Evolutionary conservation across 2,797 vertebrate genomes (phyloP).

Genomic region (Fistularia tabacaria): DNA sequence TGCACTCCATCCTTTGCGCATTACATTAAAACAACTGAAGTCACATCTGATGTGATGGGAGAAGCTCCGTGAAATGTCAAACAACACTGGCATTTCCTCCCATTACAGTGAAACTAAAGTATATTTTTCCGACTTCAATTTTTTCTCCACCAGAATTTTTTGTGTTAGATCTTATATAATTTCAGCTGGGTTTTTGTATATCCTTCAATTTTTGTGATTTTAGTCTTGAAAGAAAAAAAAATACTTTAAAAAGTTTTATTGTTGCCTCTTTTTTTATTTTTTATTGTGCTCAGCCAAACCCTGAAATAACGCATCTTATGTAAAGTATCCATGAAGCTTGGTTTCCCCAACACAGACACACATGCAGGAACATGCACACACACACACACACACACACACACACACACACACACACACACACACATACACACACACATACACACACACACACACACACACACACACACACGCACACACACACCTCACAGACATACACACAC

Average conservation of each 20-base stretch:
- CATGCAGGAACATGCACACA: not conserved
- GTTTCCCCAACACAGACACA: constrained; percentile 21
- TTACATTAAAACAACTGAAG: too few species aligned
- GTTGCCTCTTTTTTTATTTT: not conserved
- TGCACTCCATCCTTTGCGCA: constrained; percentile 32
- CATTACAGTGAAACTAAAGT: not conserved
- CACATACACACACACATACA: constrained; percentile 1
- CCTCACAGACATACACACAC: constrained; percentile 23
- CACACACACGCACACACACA: constrained; percentile 35
- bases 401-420: constrained; percentile 36
- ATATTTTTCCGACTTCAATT: too few species aligned
- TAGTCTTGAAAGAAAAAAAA: too few species aligned
- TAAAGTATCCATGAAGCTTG: too few species aligned
- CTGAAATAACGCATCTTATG: too few species aligned
- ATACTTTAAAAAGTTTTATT: too few species aligned
- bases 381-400: constrained; percentile 2
- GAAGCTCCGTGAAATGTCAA: not conserved
- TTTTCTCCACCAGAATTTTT: too few species aligned
- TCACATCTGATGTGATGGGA: too few species aligned
- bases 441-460: constrained; percentile 1
- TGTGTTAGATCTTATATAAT: too few species aligned
- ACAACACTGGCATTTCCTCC: not conserved
- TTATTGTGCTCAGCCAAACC: not conserved
- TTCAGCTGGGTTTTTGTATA: too few species aligned
- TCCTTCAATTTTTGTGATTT: too few species aligned